Percentiles rank a stretch among this genome's conserved stretches.
These are phyloP conservation scores for Falco rusticolus DNA, from an alignment of 2,797 vertebrate species.

Conservation along the genomic window DNA sequence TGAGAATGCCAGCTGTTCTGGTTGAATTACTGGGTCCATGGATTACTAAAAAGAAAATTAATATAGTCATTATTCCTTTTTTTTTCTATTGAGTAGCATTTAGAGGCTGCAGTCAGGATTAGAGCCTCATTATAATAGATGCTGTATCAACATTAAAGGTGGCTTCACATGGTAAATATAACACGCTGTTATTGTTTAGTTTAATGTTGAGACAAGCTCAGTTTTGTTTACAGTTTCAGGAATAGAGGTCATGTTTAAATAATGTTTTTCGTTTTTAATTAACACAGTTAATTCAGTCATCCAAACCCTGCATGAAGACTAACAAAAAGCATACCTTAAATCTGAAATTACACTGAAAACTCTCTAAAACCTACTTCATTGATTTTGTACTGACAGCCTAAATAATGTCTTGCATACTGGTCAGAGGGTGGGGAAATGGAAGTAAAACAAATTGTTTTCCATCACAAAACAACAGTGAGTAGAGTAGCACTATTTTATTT, in stretches of 20 bases:
- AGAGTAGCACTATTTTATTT: not conserved
- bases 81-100: not conserved
- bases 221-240: not conserved
- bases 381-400: not conserved
- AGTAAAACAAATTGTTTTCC: not conserved
- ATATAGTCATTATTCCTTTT: not conserved
- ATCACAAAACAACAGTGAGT: not conserved
- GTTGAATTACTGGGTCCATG: not conserved
- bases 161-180: not conserved
- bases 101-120: not conserved
- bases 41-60: slow-evolving; percentile 23
- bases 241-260: not conserved
- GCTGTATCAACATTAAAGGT: not conserved
- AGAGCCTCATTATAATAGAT: not conserved
- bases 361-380: not conserved
- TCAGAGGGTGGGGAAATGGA: not conserved
- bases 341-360: not conserved
- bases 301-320: not conserved
- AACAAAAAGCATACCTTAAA: not conserved
- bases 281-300: not conserved
- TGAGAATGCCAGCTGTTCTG: slow-evolving; percentile 11
- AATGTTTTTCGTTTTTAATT: not conserved
- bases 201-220: not conserved
- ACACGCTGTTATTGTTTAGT: not conserved
- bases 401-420: not conserved